phyloP scores from a whole-genome alignment of 2,113 vertebrate species.

The Triplophysa dalaica region DNA sequence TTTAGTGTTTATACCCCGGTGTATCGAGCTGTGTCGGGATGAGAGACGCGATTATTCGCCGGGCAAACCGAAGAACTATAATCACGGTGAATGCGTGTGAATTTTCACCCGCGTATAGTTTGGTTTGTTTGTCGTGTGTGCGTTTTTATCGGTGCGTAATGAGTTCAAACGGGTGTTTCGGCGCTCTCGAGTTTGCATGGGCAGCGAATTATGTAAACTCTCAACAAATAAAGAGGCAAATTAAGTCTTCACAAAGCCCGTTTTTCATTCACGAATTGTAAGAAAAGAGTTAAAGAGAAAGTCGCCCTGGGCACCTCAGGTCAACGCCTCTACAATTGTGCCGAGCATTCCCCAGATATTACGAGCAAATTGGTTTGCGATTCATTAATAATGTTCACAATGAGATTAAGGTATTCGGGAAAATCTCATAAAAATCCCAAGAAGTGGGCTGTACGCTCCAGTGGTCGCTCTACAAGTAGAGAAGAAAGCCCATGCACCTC shows the following conservation, averaged over 20 bases:
- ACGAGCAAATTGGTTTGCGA: slow-evolving; percentile 83
- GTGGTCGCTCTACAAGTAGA: slow-evolving; percentile 69
- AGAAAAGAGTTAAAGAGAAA: slow-evolving; percentile 27
- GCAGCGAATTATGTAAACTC: background rate
- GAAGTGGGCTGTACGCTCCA: slow-evolving; percentile 72
- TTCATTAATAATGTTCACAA: slow-evolving; percentile 89
- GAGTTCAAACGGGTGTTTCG: background rate
- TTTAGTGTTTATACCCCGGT: slow-evolving; percentile 70
- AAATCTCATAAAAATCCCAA: slow-evolving; percentile 81
- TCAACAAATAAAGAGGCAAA: slow-evolving; percentile 58
- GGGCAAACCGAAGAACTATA: slow-evolving; percentile 65
- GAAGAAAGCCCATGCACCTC: slow-evolving; percentile 68
- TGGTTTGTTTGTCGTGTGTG: too few species aligned
- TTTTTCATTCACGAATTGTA: slow-evolving; percentile 33
- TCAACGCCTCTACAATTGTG: slow-evolving; percentile 72
- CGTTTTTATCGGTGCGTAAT: background rate
- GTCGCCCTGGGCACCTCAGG: slow-evolving; percentile 46
- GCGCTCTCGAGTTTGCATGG: background rate
- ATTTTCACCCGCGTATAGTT: background rate
- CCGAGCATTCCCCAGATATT: slow-evolving; percentile 78
- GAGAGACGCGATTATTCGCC: slow-evolving; percentile 69
- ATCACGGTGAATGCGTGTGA: slow-evolving; percentile 71
- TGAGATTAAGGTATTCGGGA: slow-evolving; percentile 82
- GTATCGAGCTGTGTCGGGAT: slow-evolving; percentile 68
- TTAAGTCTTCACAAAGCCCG: slow-evolving; percentile 48